Evolutionary conservation across 2,888 invertebrate genomes (phyloP).

Genomic region (Sclerodermus sp.): DNA sequence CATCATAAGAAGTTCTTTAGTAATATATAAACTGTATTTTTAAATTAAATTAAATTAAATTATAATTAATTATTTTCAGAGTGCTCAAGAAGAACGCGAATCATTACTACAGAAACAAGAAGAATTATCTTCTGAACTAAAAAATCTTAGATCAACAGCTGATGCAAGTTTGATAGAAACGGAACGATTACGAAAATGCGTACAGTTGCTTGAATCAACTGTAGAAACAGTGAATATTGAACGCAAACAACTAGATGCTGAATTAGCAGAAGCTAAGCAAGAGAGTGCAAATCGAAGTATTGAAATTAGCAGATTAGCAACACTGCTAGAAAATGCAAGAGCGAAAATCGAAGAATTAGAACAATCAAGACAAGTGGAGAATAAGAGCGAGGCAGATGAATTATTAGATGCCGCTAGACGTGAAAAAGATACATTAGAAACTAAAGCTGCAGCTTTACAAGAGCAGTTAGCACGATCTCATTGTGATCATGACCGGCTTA

Average conservation of each 20-base stretch:
- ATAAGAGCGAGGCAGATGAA: slow-evolving; percentile 73
- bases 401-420: slow-evolving; percentile 68
- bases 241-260: slow-evolving; percentile 72
- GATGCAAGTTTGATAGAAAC: slow-evolving; percentile 68
- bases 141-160: slow-evolving; percentile 65
- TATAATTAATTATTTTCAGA: slow-evolving; percentile 47
- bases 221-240: slow-evolving; percentile 76
- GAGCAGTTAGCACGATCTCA: slow-evolving; percentile 71
- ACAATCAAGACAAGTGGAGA: slow-evolving; percentile 68
- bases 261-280: slow-evolving; percentile 73
- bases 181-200: slow-evolving; percentile 70
- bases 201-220: slow-evolving; percentile 71
- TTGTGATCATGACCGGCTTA: slow-evolving; percentile 69
- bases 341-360: slow-evolving; percentile 78
- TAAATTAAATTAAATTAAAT: background rate
- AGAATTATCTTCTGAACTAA: slow-evolving; percentile 73
- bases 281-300: slow-evolving; percentile 75
- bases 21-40: background rate
- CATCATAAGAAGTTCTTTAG: background rate
- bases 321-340: slow-evolving; percentile 80
- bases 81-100: slow-evolving; percentile 80
- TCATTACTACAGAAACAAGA: slow-evolving; percentile 74
- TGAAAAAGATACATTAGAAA: slow-evolving; percentile 75
- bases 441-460: slow-evolving; percentile 68
- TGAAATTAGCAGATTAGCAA: slow-evolving; percentile 76